These are phyloP conservation scores for Rallus crepitans DNA, from an alignment of 2,797 vertebrate species.

Conservation along the genomic window DNA sequence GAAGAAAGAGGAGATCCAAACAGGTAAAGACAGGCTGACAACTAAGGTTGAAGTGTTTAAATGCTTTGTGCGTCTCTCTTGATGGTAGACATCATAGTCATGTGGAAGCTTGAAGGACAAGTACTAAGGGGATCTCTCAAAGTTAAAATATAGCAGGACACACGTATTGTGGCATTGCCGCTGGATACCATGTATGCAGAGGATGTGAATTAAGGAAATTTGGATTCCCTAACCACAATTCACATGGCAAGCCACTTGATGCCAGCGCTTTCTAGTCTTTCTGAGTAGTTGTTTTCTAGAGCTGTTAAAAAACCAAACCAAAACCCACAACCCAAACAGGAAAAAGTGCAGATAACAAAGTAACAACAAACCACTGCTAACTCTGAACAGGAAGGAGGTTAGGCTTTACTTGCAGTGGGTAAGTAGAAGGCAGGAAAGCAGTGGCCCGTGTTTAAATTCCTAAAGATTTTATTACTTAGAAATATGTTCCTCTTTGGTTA, in stretches of 20 bases:
- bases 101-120: not conserved
- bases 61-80: not conserved
- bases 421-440: not conserved
- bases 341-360: not conserved
- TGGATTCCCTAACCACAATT: not conserved
- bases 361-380: not conserved
- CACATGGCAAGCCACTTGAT: accelerated
- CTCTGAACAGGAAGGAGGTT: not conserved
- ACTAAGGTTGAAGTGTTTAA: not conserved
- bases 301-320: not conserved
- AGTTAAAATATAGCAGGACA: not conserved
- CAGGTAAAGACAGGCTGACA: constrained; percentile 61
- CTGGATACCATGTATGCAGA: not conserved
- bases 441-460: not conserved
- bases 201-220: not conserved
- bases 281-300: not conserved
- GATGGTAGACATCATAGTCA: not conserved
- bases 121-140: not conserved
- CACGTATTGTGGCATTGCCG: accelerated
- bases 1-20: not conserved
- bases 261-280: not conserved
- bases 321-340: not conserved
- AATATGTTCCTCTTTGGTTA: not conserved
- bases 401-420: not conserved
- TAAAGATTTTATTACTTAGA: not conserved